phyloP scores from a whole-genome alignment of 2,888 invertebrate species.

The Polyommatus iphigenia region DNA sequence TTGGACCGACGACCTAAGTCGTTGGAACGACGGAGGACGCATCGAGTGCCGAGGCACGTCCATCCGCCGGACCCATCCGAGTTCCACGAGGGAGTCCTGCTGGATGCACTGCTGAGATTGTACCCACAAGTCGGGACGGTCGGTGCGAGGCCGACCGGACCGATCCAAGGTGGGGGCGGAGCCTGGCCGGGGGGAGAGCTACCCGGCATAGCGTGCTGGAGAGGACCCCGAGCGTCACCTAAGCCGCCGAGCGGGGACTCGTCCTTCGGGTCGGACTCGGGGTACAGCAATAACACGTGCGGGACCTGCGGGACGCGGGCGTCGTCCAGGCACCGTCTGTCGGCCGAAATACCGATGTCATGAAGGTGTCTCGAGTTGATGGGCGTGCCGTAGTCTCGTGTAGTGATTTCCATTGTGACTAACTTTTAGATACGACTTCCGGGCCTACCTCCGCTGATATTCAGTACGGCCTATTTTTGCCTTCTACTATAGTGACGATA shows the following conservation, averaged over 20 bases:
- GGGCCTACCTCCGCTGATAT: conserved; percentile 60
- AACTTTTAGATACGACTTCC: conserved; percentile 36
- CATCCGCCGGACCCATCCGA: conserved; percentile 87
- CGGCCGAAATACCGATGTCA: conserved; percentile 76
- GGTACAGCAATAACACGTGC: conserved; percentile 90
- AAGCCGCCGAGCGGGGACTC: conserved; percentile 86
- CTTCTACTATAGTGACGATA: conserved; percentile 54
- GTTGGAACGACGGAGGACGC: conserved; percentile 72
- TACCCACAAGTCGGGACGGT: conserved; percentile 87
- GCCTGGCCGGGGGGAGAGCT: conserved; percentile 85
- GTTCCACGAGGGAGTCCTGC: conserved; percentile 89
- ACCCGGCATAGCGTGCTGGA: conserved; percentile 80
- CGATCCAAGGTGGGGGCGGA: conserved; percentile 81
- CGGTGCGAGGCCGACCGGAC: conserved; percentile 74
- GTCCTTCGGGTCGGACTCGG: conserved; percentile 91
- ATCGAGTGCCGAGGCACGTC: conserved; percentile 73
- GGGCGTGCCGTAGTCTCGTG: conserved; percentile 53
- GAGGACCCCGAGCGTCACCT: conserved; percentile 75
- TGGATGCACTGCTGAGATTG: conserved; percentile 85
- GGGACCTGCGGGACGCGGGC: conserved; percentile 83
- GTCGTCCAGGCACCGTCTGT: conserved; percentile 73
- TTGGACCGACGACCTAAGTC: conserved; percentile 80
- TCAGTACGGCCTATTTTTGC: conserved; percentile 63
- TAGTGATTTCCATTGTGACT: conserved; percentile 37
- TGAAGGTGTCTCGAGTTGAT: conserved; percentile 57